These are phyloP conservation scores for Tiaroga cobitis DNA, from an alignment of 2,797 vertebrate genomes.

Conservation along the genomic window DNA sequence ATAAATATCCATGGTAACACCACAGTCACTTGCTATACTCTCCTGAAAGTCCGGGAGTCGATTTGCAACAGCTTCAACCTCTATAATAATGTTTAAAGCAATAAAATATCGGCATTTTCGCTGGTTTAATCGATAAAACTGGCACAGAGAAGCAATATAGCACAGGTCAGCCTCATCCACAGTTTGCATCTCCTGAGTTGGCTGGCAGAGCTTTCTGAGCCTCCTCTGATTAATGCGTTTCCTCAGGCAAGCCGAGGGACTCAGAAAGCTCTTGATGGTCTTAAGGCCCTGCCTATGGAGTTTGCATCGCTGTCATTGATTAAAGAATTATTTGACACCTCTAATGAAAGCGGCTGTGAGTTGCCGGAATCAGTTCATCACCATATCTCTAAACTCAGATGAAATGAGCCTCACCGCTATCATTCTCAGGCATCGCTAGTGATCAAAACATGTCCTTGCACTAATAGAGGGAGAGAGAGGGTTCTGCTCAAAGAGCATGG, in stretches of 20 bases:
- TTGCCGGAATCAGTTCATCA: conserved; percentile 42
- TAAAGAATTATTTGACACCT: conserved; percentile 60
- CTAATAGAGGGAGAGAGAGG: neutral
- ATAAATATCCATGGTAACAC: neutral
- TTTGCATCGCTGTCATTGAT: conserved; percentile 52
- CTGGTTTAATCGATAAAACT: conserved; percentile 44
- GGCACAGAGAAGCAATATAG: conserved; percentile 54
- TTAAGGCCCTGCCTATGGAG: conserved; percentile 35
- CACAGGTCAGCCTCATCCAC: conserved; percentile 53
- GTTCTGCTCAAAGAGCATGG: neutral
- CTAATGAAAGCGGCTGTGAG: conserved; percentile 48
- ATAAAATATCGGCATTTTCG: conserved; percentile 38
- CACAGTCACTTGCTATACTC: neutral
- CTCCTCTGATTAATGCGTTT: conserved; percentile 59
- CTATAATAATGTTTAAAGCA: conserved; percentile 33
- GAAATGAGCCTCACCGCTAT: conserved; percentile 26
- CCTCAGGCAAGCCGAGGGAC: conserved; percentile 52
- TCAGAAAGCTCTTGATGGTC: conserved; percentile 48
- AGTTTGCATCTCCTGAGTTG: conserved; percentile 42
- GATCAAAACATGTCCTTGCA: conserved; percentile 22
- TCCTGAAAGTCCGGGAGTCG: neutral
- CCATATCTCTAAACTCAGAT: conserved; percentile 26
- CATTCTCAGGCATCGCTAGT: conserved; percentile 2
- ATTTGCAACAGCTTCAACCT: conserved; percentile 12
- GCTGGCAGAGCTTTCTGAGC: conserved; percentile 42